These are phyloP conservation scores for Zaprionus lineosus DNA, from an alignment of 2,888 invertebrate species.

Conservation along the genomic window DNA sequence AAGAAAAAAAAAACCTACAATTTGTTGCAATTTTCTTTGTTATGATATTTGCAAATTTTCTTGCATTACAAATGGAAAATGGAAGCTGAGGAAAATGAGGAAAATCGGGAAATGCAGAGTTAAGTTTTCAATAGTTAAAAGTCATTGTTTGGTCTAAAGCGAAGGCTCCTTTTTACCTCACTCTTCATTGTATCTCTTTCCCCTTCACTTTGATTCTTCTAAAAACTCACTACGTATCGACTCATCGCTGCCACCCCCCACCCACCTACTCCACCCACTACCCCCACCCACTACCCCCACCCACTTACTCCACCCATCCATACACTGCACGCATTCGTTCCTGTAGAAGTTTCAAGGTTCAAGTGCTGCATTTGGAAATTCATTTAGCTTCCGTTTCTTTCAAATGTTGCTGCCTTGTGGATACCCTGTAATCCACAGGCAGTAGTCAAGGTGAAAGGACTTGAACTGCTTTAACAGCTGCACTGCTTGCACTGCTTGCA, in stretches of 20 bases:
- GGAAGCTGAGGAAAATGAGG: background rate
- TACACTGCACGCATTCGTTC: no score
- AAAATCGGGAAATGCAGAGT: background rate
- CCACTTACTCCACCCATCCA: background rate
- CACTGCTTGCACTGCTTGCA: no score
- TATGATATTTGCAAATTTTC: no score
- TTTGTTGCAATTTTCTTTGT: slow-evolving; percentile 25
- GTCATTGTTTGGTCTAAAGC: slow-evolving; percentile 36
- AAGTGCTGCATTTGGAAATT: slow-evolving; percentile 49
- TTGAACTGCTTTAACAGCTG: no score
- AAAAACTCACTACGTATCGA: no score
- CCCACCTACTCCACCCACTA: background rate
- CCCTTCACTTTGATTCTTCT: no score
- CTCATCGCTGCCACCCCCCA: no score
- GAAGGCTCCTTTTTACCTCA: no score
- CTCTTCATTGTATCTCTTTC: no score
- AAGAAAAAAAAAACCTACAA: slow-evolving; percentile 20
- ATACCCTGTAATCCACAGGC: background rate
- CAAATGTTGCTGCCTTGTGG: background rate
- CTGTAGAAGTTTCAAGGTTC: no score
- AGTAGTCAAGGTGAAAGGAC: no score
- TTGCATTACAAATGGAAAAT: slow-evolving; percentile 4
- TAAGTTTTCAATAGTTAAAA: slow-evolving; percentile 19
- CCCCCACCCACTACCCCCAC: no score
- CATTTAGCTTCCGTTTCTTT: slow-evolving; percentile 42